Conservation (phyloP, 2,888 invertebrate species). For the Epirrita christyi region DNA sequence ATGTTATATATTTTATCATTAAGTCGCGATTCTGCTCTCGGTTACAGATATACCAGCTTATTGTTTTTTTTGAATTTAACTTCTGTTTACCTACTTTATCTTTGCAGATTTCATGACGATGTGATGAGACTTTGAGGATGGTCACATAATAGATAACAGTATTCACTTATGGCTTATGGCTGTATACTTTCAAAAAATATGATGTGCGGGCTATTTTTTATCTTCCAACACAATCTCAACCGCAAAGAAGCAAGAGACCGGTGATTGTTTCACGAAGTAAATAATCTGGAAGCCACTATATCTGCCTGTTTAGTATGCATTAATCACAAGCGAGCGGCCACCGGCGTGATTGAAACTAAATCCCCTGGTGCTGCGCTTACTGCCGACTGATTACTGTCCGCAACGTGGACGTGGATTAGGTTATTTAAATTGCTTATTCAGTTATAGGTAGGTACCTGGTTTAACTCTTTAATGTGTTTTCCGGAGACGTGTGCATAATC, state of each 20-base stretch:
- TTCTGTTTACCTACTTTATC: no score
- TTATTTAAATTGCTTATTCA: slow-evolving; percentile 66
- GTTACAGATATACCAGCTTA: no score
- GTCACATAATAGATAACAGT: no score
- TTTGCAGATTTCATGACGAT: no score
- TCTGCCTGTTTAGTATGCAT: slow-evolving; percentile 81
- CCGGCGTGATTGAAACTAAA: slow-evolving; percentile 80
- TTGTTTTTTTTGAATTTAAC: no score
- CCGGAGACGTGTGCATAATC: not conserved
- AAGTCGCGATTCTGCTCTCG: no score
- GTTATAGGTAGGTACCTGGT: slow-evolving; percentile 39
- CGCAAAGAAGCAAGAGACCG: slow-evolving; percentile 10
- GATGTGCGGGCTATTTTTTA: no score
- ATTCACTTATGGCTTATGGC: no score
- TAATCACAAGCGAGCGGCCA: slow-evolving; percentile 72
- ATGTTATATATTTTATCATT: no score
- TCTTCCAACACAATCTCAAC: not conserved
- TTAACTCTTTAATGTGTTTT: slow-evolving; percentile 36
- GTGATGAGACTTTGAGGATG: no score
- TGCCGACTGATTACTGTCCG: slow-evolving; percentile 72
- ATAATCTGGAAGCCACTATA: slow-evolving; percentile 54
- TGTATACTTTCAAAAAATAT: no score
- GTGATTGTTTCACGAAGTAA: slow-evolving; percentile 47
- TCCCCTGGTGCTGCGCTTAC: slow-evolving; percentile 68
- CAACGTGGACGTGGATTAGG: slow-evolving; percentile 62